A percentile compares a stretch with the other conserved stretches of the same genome.
Evolutionary conservation across 2,888 invertebrate genomes (phyloP).

Genomic region (Arrhopalites spinosus): DNA sequence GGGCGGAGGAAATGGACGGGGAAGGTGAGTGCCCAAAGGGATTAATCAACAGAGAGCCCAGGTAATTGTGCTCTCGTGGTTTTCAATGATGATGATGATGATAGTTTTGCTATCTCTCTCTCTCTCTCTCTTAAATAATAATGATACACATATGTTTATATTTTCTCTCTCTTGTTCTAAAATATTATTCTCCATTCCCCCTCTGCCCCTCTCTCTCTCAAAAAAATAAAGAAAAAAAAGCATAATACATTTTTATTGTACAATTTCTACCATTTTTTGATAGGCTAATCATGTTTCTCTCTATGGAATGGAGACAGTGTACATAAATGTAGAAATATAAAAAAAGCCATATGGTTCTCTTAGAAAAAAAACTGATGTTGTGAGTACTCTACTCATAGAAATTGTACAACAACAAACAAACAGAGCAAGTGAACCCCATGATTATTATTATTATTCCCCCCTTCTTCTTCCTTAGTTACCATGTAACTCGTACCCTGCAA

Average conservation of each 20-base stretch:
- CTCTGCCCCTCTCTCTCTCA: not conserved
- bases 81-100: too few species aligned
- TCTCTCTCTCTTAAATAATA: not conserved
- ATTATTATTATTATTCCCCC: not conserved
- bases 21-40: too few species aligned
- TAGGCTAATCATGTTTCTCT: conserved; percentile 14
- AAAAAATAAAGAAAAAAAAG: not conserved
- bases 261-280: not conserved
- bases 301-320: not conserved
- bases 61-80: too few species aligned
- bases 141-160: not conserved
- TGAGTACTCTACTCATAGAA: not conserved
- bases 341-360: not conserved
- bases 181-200: not conserved
- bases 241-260: not conserved
- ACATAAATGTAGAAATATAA: not conserved
- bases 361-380: not conserved
- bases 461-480: too few species aligned
- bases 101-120: not conserved
- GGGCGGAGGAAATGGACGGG: too few species aligned
- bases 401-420: too few species aligned
- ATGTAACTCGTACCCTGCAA: conserved; percentile 48
- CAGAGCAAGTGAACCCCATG: too few species aligned
- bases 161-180: not conserved
- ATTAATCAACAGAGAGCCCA: too few species aligned